phyloP scores from a whole-genome alignment of 2,113 vertebrate species.

The Brachypodius melanocephalos region DNA sequence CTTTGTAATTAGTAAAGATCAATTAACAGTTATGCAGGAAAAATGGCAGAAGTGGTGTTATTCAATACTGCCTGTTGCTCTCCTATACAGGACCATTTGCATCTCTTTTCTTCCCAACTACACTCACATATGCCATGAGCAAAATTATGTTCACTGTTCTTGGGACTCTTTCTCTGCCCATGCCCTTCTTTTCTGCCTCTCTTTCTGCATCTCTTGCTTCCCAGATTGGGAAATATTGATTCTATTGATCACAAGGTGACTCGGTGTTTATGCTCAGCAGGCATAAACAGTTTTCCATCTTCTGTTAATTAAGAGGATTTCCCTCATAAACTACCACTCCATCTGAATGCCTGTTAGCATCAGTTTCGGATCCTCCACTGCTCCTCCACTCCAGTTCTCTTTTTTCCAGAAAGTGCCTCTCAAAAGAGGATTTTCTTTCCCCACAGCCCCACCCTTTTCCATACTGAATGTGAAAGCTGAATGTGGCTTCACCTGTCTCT shows the following conservation, averaged over 20 bases:
- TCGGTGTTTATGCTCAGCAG: not conserved
- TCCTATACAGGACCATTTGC: not conserved
- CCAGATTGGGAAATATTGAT: not conserved
- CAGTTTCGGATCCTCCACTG: not conserved
- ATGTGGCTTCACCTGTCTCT: not conserved
- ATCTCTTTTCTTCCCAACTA: not conserved
- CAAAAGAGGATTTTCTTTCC: not conserved
- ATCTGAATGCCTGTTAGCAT: not conserved
- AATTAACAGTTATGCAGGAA: not conserved
- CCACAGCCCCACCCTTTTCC: not conserved
- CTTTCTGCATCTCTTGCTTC: not conserved
- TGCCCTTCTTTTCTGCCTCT: not conserved
- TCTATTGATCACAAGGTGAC: not conserved
- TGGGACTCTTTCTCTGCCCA: not conserved
- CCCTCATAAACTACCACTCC: not conserved
- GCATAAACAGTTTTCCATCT: not conserved
- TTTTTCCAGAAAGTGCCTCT: not conserved
- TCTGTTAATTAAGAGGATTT: not conserved
- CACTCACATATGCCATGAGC: not conserved
- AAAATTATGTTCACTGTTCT: not conserved
- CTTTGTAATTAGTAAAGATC: not conserved
- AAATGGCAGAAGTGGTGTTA: not conserved
- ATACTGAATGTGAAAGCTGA: not conserved
- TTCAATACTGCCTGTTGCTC: not conserved
- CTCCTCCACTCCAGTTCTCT: not conserved